A percentile compares a stretch with the other conserved stretches of the same genome.
phyloP scores from a whole-genome alignment of 2,888 invertebrate genomes.

The Xestia ashworthii region DNA sequence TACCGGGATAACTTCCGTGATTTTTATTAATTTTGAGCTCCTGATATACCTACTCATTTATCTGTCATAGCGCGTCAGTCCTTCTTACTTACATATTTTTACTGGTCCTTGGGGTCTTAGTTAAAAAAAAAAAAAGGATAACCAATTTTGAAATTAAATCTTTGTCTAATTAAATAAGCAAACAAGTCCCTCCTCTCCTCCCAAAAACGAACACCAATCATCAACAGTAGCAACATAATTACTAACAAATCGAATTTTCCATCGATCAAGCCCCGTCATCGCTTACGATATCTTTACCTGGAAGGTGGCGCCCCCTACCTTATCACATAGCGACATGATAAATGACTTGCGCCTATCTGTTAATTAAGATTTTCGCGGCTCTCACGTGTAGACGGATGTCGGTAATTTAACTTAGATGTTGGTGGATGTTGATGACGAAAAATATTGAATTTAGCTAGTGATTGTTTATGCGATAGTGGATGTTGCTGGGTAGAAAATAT shows the following conservation, averaged over 20 bases:
- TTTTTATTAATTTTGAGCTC: too few species aligned
- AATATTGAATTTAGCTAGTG: slow-evolving; percentile 64
- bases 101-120: too few species aligned
- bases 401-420: slow-evolving; percentile 87
- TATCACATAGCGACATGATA: slow-evolving; percentile 84
- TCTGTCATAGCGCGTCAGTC: background rate
- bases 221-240: slow-evolving; percentile 50
- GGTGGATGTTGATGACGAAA: slow-evolving; percentile 60
- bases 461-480: slow-evolving; percentile 35
- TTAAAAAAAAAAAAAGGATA: background rate
- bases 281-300: slow-evolving; percentile 78
- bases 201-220: slow-evolving; percentile 13
- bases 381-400: slow-evolving; percentile 87
- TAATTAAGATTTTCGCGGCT: slow-evolving; percentile 90
- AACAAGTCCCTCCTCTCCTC: background rate
- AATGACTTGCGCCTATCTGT: slow-evolving; percentile 87
- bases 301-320: slow-evolving; percentile 75
- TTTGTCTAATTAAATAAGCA: background rate
- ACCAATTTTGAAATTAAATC: background rate
- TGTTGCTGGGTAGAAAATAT: background rate
- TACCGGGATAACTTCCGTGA: too few species aligned
- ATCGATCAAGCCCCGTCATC: slow-evolving; percentile 81
- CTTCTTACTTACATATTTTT: background rate
- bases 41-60: too few species aligned
- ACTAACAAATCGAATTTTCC: slow-evolving; percentile 63